Evolutionary conservation across 2,888 invertebrate species (phyloP).

Genomic region (Gibbula magus): DNA sequence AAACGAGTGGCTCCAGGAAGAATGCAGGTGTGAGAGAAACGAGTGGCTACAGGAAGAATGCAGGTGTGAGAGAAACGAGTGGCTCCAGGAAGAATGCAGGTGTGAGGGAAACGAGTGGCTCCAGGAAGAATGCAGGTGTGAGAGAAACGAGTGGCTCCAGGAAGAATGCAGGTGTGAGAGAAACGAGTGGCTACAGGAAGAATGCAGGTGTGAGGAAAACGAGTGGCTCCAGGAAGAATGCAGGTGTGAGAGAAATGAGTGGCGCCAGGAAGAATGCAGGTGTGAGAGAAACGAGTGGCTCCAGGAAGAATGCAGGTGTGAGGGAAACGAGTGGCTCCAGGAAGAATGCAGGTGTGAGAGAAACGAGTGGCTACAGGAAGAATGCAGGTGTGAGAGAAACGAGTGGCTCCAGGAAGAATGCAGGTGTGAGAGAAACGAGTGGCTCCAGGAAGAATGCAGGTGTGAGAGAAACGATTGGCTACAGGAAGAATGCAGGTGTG

Average conservation of each 20-base stretch:
- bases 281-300: not conserved
- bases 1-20: too few relatives aligned
- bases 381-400: not conserved
- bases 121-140: too few relatives aligned
- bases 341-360: not conserved
- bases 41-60: too few relatives aligned
- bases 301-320: not conserved
- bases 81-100: too few relatives aligned
- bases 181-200: too few relatives aligned
- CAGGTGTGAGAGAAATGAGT: not conserved
- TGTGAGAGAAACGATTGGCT: not conserved
- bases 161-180: too few relatives aligned
- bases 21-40: too few relatives aligned
- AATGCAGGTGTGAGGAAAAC: too few relatives aligned
- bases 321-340: not conserved
- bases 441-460: not conserved
- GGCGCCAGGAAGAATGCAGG: not conserved
- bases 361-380: not conserved
- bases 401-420: not conserved
- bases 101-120: too few relatives aligned
- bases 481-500: not conserved
- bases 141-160: too few relatives aligned
- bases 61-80: too few relatives aligned
- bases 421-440: not conserved
- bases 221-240: not conserved